Evolutionary conservation across 2,888 invertebrate genomes (phyloP).

Genomic region (Suillia variegata): DNA sequence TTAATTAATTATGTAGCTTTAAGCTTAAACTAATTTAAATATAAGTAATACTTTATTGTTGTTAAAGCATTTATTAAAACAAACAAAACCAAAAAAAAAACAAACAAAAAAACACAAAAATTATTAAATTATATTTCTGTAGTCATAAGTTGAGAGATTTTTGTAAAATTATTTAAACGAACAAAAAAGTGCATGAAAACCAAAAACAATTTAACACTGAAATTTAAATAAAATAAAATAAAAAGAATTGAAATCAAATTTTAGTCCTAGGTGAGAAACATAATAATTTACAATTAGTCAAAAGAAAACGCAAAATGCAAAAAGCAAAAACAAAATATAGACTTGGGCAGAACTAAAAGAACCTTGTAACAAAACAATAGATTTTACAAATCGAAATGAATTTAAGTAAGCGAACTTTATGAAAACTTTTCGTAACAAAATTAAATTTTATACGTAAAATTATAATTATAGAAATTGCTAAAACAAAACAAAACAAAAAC

Average conservation of each 20-base stretch:
- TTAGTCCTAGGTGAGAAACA: slow-evolving; percentile 5
- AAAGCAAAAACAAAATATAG: background rate
- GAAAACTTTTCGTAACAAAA: slow-evolving; percentile 24
- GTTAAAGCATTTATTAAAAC: slow-evolving; percentile 36
- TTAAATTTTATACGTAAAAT: slow-evolving; percentile 50
- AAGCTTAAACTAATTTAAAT: slow-evolving; percentile 31
- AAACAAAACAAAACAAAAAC: no score
- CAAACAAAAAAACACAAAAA: slow-evolving; percentile 24
- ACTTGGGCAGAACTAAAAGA: background rate
- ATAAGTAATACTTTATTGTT: slow-evolving; percentile 44
- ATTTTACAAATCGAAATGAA: slow-evolving; percentile 30
- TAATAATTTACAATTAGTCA: no score
- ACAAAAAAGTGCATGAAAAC: no score
- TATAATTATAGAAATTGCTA: slow-evolving; percentile 5
- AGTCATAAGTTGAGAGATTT: slow-evolving; percentile 29
- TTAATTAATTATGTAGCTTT: no score
- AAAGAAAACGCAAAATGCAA: no score
- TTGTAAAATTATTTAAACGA: slow-evolving; percentile 24
- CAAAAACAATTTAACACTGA: slow-evolving; percentile 30
- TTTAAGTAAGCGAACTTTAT: slow-evolving; percentile 33
- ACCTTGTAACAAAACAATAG: slow-evolving; percentile 4
- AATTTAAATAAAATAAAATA: no score
- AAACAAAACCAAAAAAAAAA: no score
- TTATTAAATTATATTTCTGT: slow-evolving; percentile 16
- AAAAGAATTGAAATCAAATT: background rate